Percentiles rank a stretch among this genome's conserved stretches.
Evolutionary conservation across 2,797 vertebrate species (phyloP).

Genomic region (Aeoliscus strigatus): DNA sequence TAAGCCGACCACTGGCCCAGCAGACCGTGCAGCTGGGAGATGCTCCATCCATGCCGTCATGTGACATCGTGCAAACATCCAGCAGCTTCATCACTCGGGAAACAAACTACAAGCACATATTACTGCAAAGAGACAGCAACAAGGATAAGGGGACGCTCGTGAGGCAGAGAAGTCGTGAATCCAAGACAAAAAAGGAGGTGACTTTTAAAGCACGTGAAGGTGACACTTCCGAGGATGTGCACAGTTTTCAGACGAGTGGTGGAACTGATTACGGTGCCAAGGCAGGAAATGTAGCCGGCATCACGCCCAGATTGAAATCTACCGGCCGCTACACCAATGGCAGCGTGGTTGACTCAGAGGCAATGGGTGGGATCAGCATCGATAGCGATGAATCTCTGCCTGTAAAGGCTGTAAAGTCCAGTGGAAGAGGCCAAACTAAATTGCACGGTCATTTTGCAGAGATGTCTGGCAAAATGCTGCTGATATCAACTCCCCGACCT

Average conservation of each 20-base stretch:
- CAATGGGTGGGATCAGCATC: conserved; percentile 71
- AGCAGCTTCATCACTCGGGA: conserved; percentile 47
- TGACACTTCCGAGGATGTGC: conserved; percentile 52
- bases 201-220: conserved; percentile 69
- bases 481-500: conserved; percentile 39
- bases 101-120: conserved; percentile 38
- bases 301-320: conserved; percentile 46
- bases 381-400: conserved; percentile 50
- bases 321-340: conserved; percentile 68
- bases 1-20: conserved; percentile 50
- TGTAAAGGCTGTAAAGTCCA: conserved; percentile 9
- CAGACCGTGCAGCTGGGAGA: conserved; percentile 35
- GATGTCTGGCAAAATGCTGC: conserved; percentile 29
- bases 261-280: conserved; percentile 55
- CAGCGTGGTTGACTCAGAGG: conserved; percentile 75
- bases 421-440: conserved; percentile 26
- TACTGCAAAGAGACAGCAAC: conserved; percentile 45
- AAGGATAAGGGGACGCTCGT: conserved; percentile 65
- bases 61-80: conserved; percentile 35
- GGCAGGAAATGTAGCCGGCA: conserved; percentile 31
- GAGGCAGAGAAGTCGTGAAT: conserved; percentile 66
- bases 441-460: conserved; percentile 38
- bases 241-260: conserved; percentile 42
- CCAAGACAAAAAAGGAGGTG: conserved; percentile 75
- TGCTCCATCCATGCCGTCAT: conserved; percentile 31